Evolutionary conservation across 2,797 vertebrate species (phyloP).

Genomic region (Silurus aristotelis): DNA sequence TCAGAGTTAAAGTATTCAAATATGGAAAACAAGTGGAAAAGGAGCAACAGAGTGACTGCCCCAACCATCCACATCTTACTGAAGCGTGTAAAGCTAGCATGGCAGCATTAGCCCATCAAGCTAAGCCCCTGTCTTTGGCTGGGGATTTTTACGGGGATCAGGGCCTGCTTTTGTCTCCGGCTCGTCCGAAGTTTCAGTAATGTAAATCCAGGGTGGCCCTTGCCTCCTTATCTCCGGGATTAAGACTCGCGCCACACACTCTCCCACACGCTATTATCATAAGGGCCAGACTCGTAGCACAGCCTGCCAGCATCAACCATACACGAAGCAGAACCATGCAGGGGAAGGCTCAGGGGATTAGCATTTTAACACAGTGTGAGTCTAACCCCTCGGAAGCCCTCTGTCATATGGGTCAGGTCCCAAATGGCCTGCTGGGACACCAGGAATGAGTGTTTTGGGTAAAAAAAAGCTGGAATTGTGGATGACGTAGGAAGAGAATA

Average conservation of each 20-base stretch:
- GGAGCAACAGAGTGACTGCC: conserved; percentile 27
- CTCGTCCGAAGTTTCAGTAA: conserved; percentile 63
- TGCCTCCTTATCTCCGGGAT: conserved; percentile 67
- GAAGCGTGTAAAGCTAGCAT: conserved; percentile 44
- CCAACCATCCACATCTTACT: conserved; percentile 25
- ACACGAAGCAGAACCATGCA: conserved; percentile 62
- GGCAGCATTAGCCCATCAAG: conserved; percentile 19
- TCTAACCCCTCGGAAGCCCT: conserved; percentile 55
- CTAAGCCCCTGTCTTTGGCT: conserved; percentile 50
- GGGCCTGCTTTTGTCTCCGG: conserved; percentile 64
- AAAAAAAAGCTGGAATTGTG: conserved; percentile 20
- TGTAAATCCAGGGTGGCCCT: conserved; percentile 64
- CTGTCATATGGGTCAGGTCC: conserved; percentile 60
- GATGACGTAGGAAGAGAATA: conserved; percentile 27
- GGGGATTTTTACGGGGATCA: conserved; percentile 58
- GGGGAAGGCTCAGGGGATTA: conserved; percentile 69
- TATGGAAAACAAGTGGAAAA: conserved; percentile 42
- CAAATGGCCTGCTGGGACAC: conserved; percentile 50
- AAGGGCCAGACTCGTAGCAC: conserved; percentile 69
- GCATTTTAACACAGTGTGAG: conserved; percentile 68
- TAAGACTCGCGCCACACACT: conserved; percentile 64
- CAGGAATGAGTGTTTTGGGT: conserved; percentile 47
- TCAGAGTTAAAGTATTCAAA: conserved; percentile 29
- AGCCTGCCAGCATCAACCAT: conserved; percentile 61
- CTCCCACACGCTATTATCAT: conserved; percentile 70